Conservation (phyloP, 2,888 invertebrate species). For the Vannuccia rotundouncinata region DNA sequence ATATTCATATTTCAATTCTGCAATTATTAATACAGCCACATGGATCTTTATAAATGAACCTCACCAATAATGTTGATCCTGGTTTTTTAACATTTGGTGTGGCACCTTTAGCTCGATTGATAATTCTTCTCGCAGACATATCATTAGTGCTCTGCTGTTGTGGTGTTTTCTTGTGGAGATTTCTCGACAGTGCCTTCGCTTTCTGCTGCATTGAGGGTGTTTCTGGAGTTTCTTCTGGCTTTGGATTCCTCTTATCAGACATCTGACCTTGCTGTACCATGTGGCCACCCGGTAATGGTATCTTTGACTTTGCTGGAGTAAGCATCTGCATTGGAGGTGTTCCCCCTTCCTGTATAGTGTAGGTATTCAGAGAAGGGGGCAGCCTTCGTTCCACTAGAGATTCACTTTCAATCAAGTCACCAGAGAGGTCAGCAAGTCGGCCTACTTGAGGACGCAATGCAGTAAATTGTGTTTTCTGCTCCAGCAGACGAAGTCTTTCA, state of each 20-base stretch:
- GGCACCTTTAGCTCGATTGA: not conserved
- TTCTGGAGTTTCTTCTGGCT: no score
- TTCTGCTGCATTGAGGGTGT: no score
- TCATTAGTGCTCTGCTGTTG: not conserved
- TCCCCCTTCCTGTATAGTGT: no score
- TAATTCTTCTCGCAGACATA: not conserved
- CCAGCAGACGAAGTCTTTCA: not conserved
- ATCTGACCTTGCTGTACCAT: no score
- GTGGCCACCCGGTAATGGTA: not conserved
- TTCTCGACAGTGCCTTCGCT: no score
- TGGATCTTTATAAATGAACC: no score
- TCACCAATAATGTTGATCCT: not conserved
- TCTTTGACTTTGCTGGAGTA: not conserved
- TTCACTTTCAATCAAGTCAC: not conserved
- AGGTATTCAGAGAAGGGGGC: not conserved
- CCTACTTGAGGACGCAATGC: not conserved
- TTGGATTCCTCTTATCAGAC: no score
- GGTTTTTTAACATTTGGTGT: not conserved
- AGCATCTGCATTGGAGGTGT: no score
- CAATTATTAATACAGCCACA: no score
- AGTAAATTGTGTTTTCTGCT: not conserved
- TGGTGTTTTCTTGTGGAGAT: no score
- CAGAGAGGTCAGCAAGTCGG: not conserved
- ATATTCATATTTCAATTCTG: no score
- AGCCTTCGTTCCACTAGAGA: not conserved